Evolutionary conservation across 2,888 invertebrate species (phyloP).

Genomic region (Leptopterna dolabrata): DNA sequence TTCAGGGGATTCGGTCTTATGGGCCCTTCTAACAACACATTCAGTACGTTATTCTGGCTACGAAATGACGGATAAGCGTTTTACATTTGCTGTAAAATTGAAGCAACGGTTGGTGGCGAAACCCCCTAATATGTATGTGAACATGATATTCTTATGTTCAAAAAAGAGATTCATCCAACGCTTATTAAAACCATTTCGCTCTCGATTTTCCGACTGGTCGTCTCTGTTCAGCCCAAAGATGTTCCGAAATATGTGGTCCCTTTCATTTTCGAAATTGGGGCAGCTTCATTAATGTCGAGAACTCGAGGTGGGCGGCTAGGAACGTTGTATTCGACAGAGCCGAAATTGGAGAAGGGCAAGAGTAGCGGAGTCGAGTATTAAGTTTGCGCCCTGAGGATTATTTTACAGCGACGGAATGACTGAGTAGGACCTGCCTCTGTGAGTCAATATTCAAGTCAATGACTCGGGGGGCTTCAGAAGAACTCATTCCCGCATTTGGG

Average conservation of each 20-base stretch:
- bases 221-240: not conserved
- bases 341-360: not conserved
- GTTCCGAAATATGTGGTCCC: not conserved
- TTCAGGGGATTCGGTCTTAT: too few relatives aligned
- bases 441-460: too few relatives aligned
- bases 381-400: not conserved
- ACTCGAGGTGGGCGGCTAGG: not conserved
- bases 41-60: too few relatives aligned
- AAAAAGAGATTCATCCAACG: not conserved
- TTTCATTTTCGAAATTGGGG: not conserved
- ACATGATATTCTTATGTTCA: too few relatives aligned
- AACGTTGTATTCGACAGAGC: not conserved
- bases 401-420: not conserved
- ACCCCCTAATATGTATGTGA: too few relatives aligned
- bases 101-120: too few relatives aligned
- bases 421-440: not conserved
- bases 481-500: too few relatives aligned
- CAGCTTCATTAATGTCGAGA: not conserved
- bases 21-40: too few relatives aligned
- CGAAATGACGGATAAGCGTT: too few relatives aligned
- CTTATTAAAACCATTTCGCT: not conserved
- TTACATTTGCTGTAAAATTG: too few relatives aligned
- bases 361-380: not conserved
- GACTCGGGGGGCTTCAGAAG: too few relatives aligned
- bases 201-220: not conserved